Evolutionary conservation across 1,140 invertebrate species (phyloP).

Genomic region (Aphaenogaster ashmeadi): DNA sequence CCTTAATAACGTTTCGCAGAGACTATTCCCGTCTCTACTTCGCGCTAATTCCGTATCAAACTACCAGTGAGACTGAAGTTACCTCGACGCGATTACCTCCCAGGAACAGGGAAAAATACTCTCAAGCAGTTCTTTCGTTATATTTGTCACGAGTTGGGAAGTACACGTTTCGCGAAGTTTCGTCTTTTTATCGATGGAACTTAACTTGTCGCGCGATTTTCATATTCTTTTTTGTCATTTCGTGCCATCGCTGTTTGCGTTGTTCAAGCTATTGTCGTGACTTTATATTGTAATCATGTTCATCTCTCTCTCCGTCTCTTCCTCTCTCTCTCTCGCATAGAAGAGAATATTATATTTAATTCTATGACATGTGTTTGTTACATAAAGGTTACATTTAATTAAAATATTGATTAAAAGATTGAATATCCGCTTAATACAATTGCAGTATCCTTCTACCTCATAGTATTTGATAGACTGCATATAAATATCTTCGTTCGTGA

Average conservation of each 20-base stretch:
- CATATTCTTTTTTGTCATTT: slow-evolving; percentile 23
- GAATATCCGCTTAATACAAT: background rate
- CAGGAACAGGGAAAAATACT: slow-evolving; percentile 50
- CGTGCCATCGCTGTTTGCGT: background rate
- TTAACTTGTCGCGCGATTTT: slow-evolving; percentile 48
- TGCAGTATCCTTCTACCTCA: background rate
- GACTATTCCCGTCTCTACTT: slow-evolving; percentile 37
- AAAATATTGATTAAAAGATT: slow-evolving; percentile 21
- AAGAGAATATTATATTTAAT: background rate
- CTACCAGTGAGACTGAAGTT: slow-evolving; percentile 7
- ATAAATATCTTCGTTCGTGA: background rate
- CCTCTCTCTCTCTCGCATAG: background rate
- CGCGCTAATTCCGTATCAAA: slow-evolving; percentile 35
- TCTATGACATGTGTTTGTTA: background rate
- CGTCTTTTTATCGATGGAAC: slow-evolving; percentile 38
- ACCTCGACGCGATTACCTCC: slow-evolving; percentile 43
- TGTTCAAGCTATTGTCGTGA: slow-evolving; percentile 5
- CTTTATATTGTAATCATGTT: slow-evolving; percentile 13
- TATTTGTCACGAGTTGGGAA: slow-evolving; percentile 51
- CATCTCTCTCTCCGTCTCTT: background rate
- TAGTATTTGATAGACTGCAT: background rate
- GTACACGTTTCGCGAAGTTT: slow-evolving; percentile 27
- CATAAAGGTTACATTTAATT: background rate
- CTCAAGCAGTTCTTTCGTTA: slow-evolving; percentile 30
- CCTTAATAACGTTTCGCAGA: slow-evolving; percentile 47